Base-by-base conservation (phyloP, 1,140 invertebrate species). In the Elysia chlorotica region DNA sequence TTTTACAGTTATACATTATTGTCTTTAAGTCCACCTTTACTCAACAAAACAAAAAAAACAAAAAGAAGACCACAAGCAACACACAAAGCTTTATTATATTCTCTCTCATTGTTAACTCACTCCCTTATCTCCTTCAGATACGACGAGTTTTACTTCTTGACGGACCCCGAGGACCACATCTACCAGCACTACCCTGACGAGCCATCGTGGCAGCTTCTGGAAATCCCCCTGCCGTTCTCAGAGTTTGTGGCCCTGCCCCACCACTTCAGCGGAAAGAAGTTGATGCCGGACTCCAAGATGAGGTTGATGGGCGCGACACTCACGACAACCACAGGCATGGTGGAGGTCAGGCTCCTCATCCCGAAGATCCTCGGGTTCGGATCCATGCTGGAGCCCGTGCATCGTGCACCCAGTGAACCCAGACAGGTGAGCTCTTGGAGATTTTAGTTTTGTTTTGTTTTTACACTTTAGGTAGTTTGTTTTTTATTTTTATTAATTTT, bases 151-250 rank as follows among this genome's bases (percentile, higher is more conserved):
- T 87, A 87, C 79, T 90, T 90, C 82, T 81, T 90, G 14, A 89
- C 90, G 0, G 89, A 90, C 77, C 89, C 89, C 0, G 88, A 89
- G 65, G 85, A 89, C 56, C 81, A 90, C 74, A 89, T 90, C 54
- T 89, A 88, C 81, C 89, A 90, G n/a, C 90, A 90, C 79, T 90
- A 88, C 78, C 90, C 90, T 2, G 89, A 89, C 75, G 85, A 89
- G 62, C 78, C 78, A 19, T 82, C 82, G 57, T 90, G 89, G 89
- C 89, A 90, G 78, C 83, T 90, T 30, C 77, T 90, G 63, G 86
- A 88, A 59, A 85, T 85, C 61, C 88, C 89, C 21, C 77, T 90
- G 19, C 87, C 85, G 21, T 84, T 90, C 74, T 88, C 89, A 10
- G 85, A 89, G 61, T 90, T 90, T 81, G 87, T 89, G 35, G 81